Conservation (phyloP, 2,113 vertebrate genomes). For the Ameiurus melas region DNA sequence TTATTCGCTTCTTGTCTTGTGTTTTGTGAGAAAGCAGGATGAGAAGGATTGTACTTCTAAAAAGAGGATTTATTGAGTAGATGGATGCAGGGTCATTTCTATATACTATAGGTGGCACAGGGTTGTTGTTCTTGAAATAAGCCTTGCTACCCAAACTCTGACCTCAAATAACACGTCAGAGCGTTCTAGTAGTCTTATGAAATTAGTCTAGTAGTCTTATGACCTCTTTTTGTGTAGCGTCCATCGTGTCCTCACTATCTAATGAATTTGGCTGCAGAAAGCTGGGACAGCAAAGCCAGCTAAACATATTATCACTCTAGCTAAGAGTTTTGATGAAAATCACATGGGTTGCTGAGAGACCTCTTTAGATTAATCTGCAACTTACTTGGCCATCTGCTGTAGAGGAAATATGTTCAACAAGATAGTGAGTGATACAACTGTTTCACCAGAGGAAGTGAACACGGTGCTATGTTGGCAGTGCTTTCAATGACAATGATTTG, state of each 20-base stretch:
- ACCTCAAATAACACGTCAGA: background rate
- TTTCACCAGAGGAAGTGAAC: slow-evolving; percentile 9
- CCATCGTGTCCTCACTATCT: slow-evolving; percentile 3
- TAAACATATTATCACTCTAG: slow-evolving; percentile 28
- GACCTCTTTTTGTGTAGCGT: background rate
- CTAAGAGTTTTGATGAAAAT: slow-evolving; percentile 25
- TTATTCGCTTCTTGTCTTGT: slow-evolving; percentile 19
- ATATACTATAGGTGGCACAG: background rate
- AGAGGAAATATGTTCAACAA: slow-evolving; percentile 21
- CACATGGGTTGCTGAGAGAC: slow-evolving; percentile 16
- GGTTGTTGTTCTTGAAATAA: background rate
- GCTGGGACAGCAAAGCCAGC: background rate
- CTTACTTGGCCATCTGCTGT: slow-evolving; percentile 18
- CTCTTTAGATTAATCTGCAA: slow-evolving; percentile 18
- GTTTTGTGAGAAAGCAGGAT: slow-evolving; percentile 20
- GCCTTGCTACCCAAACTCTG: background rate
- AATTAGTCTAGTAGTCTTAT: background rate
- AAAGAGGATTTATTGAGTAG: slow-evolving; percentile 19
- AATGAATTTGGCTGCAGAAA: slow-evolving; percentile 17
- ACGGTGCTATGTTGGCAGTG: background rate
- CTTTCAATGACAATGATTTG: background rate
- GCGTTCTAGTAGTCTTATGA: background rate
- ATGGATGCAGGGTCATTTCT: background rate
- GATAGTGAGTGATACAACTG: slow-evolving; percentile 20
- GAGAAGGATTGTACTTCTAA: slow-evolving; percentile 36